These are phyloP conservation scores for Bergia puertoricense DNA, from an alignment of 92 coral and sea anemone species.

Conservation along the genomic window DNA sequence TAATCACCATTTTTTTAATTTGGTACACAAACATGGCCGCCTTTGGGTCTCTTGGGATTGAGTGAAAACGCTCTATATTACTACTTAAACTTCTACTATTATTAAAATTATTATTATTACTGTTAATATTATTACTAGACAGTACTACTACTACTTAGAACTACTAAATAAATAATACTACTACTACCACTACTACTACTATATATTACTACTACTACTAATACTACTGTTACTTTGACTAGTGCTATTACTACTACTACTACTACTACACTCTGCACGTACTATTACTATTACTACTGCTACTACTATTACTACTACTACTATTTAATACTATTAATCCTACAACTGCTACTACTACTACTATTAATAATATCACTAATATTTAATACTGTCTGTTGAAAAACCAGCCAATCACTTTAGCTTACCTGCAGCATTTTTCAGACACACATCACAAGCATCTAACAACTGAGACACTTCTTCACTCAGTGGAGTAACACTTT, in stretches of 20 bases:
- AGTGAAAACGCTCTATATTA: too few species aligned
- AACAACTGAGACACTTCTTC: constrained; percentile 82
- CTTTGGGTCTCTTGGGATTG: too few species aligned
- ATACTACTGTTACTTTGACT: background rate
- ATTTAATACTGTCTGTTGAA: background rate
- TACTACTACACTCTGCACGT: too few species aligned
- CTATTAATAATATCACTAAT: too few species aligned
- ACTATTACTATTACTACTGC: background rate
- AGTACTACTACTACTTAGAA: background rate
- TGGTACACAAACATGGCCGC: too few species aligned
- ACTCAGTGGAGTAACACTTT: constrained; percentile 65
- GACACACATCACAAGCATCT: constrained; percentile 73
- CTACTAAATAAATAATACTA: background rate
- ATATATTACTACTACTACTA: background rate
- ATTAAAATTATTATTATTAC: too few species aligned
- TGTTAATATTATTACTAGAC: too few species aligned
- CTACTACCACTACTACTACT: background rate
- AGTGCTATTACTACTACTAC: background rate
- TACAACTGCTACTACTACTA: too few species aligned
- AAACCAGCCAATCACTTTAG: background rate
- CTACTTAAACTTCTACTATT: too few species aligned
- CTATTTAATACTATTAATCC: too few species aligned
- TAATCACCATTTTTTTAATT: too few species aligned
- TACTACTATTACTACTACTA: too few species aligned
- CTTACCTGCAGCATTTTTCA: constrained; percentile 71